phyloP scores from a whole-genome alignment of 2,797 vertebrate species.

The Phalanger gymnotis region DNA sequence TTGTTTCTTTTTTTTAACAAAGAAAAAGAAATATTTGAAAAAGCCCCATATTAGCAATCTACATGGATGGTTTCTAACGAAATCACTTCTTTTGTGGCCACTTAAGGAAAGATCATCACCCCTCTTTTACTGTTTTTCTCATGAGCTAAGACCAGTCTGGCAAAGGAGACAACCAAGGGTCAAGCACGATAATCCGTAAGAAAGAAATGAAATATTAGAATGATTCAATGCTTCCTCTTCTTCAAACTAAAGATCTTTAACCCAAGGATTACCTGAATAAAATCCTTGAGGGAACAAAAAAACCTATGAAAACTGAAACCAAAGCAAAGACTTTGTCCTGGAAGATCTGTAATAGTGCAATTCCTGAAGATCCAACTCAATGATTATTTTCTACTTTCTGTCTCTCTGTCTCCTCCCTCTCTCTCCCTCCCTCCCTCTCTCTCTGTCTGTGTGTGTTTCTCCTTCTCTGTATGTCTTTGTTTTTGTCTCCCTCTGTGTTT shows the following conservation, averaged over 20 bases:
- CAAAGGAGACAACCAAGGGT: slow-evolving; percentile 21
- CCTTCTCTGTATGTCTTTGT: background rate
- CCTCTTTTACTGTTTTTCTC: slow-evolving; percentile 19
- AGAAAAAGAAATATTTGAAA: background rate
- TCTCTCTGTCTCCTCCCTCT: background rate
- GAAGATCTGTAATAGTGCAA: slow-evolving; percentile 35
- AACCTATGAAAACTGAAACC: slow-evolving; percentile 38
- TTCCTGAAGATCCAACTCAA: slow-evolving; percentile 25
- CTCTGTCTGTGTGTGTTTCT: background rate
- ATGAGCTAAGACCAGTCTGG: slow-evolving; percentile 27
- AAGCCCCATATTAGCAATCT: slow-evolving; percentile 1
- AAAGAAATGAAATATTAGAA: slow-evolving; percentile 53
- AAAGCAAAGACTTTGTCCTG: background rate
- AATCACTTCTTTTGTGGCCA: background rate
- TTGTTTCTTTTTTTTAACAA: slow-evolving; percentile 8
- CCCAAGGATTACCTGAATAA: slow-evolving; percentile 17
- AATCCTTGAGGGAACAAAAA: slow-evolving; percentile 33
- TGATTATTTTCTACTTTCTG: slow-evolving; percentile 21
- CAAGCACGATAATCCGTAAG: slow-evolving; percentile 44
- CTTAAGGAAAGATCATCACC: slow-evolving; percentile 30
- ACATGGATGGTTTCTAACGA: slow-evolving; percentile 30
- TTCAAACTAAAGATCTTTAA: slow-evolving; percentile 47
- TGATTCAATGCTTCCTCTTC: slow-evolving; percentile 38
- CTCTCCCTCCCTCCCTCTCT: background rate
- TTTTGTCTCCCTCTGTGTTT: background rate